phyloP scores from a whole-genome alignment of 2,113 vertebrate species.

The Merops nubicus region DNA sequence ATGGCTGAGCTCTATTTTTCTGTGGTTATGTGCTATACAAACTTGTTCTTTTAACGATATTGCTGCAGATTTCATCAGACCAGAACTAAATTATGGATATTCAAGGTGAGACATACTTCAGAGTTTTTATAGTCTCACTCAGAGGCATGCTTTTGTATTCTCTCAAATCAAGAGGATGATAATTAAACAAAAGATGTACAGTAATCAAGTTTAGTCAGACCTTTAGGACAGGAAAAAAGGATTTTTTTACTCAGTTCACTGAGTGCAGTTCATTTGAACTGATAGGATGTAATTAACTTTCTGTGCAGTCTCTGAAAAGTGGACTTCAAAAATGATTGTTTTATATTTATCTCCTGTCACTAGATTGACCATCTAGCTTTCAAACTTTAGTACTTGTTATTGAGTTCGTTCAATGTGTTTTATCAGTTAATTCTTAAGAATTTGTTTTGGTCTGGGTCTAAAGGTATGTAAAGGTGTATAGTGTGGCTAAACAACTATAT shows the following conservation, averaged over 20 bases:
- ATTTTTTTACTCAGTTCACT: not conserved
- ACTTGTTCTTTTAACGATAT: not conserved
- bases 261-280: not conserved
- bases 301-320: not conserved
- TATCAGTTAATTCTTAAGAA: not conserved
- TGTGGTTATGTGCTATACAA: not conserved
- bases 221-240: not conserved
- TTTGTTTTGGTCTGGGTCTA: not conserved
- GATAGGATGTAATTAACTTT: not conserved
- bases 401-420: not conserved
- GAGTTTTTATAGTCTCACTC: not conserved
- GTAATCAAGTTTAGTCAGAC: not conserved
- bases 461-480: not conserved
- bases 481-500: accelerated
- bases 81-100: not conserved
- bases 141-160: not conserved
- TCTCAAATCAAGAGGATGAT: not conserved
- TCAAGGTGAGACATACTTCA: not conserved
- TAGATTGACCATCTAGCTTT: not conserved
- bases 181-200: not conserved
- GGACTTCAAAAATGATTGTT: not conserved
- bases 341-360: not conserved
- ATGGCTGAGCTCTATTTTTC: not conserved
- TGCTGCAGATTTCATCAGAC: not conserved
- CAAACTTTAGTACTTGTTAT: not conserved